Conservation (phyloP, 2,888 invertebrate species). For the Mechanitis mazaeus region DNA sequence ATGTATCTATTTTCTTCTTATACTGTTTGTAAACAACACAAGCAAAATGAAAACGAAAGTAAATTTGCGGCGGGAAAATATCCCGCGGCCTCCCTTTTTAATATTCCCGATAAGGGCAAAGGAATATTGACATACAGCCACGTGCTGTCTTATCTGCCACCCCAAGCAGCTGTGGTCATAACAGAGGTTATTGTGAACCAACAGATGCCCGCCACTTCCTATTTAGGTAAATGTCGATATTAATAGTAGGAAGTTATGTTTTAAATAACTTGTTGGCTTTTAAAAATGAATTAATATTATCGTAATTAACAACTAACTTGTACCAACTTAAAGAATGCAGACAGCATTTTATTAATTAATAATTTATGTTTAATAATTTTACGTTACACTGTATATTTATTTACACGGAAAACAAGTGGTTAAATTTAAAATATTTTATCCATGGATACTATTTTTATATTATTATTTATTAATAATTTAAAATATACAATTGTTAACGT, state of each 20-base stretch:
- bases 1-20: not conserved
- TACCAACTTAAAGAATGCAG: not conserved
- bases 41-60: slow-evolving; percentile 9
- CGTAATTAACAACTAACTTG: not conserved
- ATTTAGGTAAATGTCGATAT: slow-evolving; percentile 32
- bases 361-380: not conserved
- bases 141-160: slow-evolving; percentile 38
- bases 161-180: slow-evolving; percentile 38
- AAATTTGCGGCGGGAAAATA: slow-evolving; percentile 9
- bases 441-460: too few relatives aligned
- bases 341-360: not conserved
- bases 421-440: too few relatives aligned
- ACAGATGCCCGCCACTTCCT: slow-evolving; percentile 43
- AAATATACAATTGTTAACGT: too few relatives aligned
- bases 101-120: slow-evolving; percentile 30
- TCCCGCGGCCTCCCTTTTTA: slow-evolving; percentile 17
- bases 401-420: too few relatives aligned
- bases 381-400: too few relatives aligned
- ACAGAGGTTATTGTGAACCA: slow-evolving; percentile 36
- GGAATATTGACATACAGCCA: slow-evolving; percentile 31
- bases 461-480: too few relatives aligned
- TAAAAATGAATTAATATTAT: slow-evolving; percentile 7
- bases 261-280: slow-evolving; percentile 16
- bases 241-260: slow-evolving; percentile 19
- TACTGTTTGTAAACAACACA: too few relatives aligned